Evolutionary conservation across 2,113 vertebrate species (phyloP).

Genomic region (Chlorodrepanis virens): DNA sequence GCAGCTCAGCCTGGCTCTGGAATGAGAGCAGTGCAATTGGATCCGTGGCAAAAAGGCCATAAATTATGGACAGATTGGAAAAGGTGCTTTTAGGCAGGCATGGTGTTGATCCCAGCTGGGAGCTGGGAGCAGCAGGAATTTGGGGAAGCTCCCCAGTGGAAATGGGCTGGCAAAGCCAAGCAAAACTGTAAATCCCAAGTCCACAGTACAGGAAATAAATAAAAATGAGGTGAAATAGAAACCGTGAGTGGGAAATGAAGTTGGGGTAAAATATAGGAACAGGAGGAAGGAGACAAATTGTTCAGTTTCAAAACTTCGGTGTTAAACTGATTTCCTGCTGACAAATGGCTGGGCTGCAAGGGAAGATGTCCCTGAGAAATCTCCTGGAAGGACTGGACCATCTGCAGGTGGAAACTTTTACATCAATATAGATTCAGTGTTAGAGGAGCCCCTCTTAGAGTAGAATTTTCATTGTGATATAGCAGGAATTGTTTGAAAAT

Average conservation of each 20-base stretch:
- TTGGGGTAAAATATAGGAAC: background rate
- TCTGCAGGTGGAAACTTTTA: background rate
- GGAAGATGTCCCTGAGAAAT: background rate
- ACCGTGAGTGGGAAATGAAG: accelerated
- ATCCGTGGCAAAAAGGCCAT: background rate
- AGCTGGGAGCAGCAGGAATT: background rate
- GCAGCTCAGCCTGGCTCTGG: background rate
- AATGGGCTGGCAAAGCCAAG: background rate
- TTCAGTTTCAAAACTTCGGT: background rate
- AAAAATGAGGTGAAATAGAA: background rate
- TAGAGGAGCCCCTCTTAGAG: background rate
- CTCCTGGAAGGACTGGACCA: background rate
- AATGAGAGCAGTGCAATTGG: background rate
- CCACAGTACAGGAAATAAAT: accelerated
- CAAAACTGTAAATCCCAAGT: background rate
- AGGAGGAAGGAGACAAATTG: background rate
- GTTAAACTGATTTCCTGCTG: background rate
- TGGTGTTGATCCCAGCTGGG: background rate
- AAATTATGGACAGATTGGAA: background rate
- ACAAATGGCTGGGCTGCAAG: background rate
- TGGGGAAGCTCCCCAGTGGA: background rate
- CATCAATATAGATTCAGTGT: background rate
- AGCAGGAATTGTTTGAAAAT: background rate
- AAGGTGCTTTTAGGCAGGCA: background rate
- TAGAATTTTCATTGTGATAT: background rate